A percentile compares a stretch with the other conserved stretches of the same genome.
phyloP scores from a whole-genome alignment of 1,140 invertebrate genomes.

The Glossosoma conforme region DNA sequence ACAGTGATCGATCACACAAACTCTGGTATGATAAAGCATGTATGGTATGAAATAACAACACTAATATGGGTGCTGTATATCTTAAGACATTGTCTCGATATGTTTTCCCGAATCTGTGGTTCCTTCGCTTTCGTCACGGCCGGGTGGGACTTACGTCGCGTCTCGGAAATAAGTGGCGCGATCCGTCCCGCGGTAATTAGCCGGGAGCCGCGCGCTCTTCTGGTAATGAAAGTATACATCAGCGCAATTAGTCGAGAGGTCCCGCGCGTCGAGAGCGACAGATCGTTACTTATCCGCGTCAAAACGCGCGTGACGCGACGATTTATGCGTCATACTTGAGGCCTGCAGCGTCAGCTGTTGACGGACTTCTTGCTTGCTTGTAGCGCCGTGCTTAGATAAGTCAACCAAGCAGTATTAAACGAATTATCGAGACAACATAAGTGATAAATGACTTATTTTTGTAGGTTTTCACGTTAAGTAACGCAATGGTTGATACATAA shows the following conservation, averaged over 20 bases:
- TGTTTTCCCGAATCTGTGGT: background rate
- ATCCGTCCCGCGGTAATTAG: slow-evolving; percentile 24
- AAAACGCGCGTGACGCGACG: background rate
- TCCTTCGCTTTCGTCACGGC: background rate
- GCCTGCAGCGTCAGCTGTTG: background rate
- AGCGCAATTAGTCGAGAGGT: slow-evolving; percentile 12
- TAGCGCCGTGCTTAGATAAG: slow-evolving; percentile 1
- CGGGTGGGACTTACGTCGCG: too few species aligned
- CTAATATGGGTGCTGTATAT: too few species aligned
- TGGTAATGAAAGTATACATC: slow-evolving; percentile 19
- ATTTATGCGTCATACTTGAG: background rate
- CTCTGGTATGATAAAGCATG: too few species aligned
- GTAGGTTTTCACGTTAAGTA: too few species aligned
- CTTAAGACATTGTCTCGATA: too few species aligned
- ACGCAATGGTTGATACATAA: too few species aligned
- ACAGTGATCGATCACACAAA: too few species aligned
- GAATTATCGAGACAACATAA: too few species aligned
- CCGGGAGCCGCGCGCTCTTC: slow-evolving; percentile 5
- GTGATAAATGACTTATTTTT: too few species aligned
- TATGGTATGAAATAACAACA: too few species aligned
- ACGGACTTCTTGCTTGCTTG: background rate
- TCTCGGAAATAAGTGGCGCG: slow-evolving; percentile 4
- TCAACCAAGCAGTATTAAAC: background rate
- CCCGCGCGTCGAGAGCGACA: background rate
- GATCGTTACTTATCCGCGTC: slow-evolving; percentile 2